A percentile compares a stretch with the other conserved stretches of the same genome.
Evolutionary conservation across 2,113 vertebrate genomes (phyloP).

Genomic region (Cygnus buccinator): DNA sequence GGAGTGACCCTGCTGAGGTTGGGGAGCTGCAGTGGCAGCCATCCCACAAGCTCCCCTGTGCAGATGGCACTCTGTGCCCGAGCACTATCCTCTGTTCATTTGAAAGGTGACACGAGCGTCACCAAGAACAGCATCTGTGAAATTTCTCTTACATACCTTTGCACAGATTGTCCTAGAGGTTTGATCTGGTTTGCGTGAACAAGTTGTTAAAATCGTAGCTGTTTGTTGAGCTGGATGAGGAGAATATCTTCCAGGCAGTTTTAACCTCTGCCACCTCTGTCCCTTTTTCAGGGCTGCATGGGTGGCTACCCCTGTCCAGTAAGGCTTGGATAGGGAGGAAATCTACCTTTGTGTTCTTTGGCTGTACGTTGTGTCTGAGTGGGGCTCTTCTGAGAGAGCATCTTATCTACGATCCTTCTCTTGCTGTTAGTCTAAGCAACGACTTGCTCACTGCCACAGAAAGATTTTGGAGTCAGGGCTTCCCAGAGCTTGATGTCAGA

Average conservation of each 20-base stretch:
- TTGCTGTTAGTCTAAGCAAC: background rate
- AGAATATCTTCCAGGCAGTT: background rate
- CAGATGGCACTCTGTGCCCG: background rate
- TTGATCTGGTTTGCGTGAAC: background rate
- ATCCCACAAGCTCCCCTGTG: background rate
- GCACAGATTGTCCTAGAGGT: background rate
- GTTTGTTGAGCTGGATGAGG: background rate
- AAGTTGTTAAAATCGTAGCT: background rate
- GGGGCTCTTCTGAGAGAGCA: background rate
- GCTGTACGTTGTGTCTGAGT: background rate
- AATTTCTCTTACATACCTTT: background rate
- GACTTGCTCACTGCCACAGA: background rate
- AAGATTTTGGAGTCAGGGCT: background rate
- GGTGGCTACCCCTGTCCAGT: background rate
- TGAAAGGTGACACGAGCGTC: background rate
- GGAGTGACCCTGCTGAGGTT: background rate
- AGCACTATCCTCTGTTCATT: accelerated
- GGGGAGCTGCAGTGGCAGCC: background rate
- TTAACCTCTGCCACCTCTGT: background rate
- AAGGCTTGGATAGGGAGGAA: background rate
- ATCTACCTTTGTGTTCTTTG: background rate
- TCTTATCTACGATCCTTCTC: background rate
- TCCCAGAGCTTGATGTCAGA: background rate
- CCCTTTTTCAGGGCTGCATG: background rate
- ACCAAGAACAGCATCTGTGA: background rate